Base-by-base conservation (phyloP, 2,888 invertebrate genomes). In the Gnatocerus cornutus region DNA sequence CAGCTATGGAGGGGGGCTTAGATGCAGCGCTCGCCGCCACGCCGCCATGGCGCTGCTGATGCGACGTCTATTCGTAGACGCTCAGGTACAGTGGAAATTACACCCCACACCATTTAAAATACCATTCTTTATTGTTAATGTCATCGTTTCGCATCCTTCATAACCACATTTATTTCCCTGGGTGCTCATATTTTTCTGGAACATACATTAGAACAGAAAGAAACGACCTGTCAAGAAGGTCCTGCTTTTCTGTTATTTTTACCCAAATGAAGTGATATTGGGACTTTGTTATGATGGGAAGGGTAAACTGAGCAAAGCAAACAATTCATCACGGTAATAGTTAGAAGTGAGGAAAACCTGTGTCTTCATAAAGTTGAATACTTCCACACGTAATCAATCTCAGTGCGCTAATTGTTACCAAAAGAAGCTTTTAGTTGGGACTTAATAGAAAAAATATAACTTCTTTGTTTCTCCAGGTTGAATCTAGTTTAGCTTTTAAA, bases 41-140 rank as follows among this genome's bases (percentile, higher is more conserved):
- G 89, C 92, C 88, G 90, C 92, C 88, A 91, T 93, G 92, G 92
- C 92, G 87, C 90, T 94, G 87, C 91, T 94, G 87, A 94, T 94
- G 91, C 91, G 93, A 87, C 91, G 92, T 84, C 92, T 94, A 85
- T 89, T 94, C 84, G 90, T 92, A 86, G 94, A 95, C 89, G 94
- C 94, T 86, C 94, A 94, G 91, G 92, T 93, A 85, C 10, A 13
- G 16, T 59, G 12, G 29, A 30, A 33, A 59, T 13, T 53, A 37
- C 58, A 43, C 27, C 45, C 10, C n/a, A 30, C 5, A 14, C 8
- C 48, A 33, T 33, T 65, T 48, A 55, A 64, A 46, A 37, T 12
- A 8, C 46, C 48, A 48, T 56, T 53, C 46, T 56, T 65, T 65
- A 55, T 65, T 50, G 61, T 61, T 61, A 48, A 61, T 46, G 50